Percentiles rank a stretch among this genome's conserved stretches.
Conservation (phyloP, 2,797 vertebrate genomes). For the Diglossa cyanea region DNA sequence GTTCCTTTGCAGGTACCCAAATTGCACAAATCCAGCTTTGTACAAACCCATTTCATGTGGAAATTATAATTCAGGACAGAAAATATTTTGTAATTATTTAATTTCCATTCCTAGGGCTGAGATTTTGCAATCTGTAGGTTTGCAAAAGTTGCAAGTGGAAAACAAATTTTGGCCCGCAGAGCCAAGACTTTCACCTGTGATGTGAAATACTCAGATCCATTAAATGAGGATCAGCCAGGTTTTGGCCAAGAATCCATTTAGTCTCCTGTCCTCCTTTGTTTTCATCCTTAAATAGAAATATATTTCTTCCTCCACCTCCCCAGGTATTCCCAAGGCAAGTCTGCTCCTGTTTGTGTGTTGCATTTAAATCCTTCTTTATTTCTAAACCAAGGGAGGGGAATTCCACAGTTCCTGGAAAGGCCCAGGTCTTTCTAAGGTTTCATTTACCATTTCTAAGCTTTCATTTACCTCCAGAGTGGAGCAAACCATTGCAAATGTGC, state of each 20-base stretch:
- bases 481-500: neutral
- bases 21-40: neutral
- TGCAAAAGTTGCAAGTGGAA: neutral
- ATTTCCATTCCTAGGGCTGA: neutral
- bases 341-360: neutral
- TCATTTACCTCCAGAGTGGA: neutral
- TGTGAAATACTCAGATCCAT: neutral
- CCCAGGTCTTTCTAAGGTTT: neutral
- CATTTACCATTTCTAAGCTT: neutral
- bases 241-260: neutral
- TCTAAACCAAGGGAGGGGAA: neutral
- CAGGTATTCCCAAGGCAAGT: neutral
- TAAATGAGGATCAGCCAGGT: neutral
- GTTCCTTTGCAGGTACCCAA: neutral
- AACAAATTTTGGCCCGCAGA: neutral
- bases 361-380: neutral
- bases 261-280: neutral
- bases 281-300: neutral
- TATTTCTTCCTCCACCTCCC: neutral
- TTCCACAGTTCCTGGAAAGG: neutral
- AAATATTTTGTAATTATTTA: neutral
- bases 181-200: neutral
- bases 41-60: accelerated
- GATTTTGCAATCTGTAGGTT: neutral
- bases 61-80: neutral